These are phyloP conservation scores for Styela clava DNA, from an alignment of 23 tunicate species.

Conservation along the genomic window DNA sequence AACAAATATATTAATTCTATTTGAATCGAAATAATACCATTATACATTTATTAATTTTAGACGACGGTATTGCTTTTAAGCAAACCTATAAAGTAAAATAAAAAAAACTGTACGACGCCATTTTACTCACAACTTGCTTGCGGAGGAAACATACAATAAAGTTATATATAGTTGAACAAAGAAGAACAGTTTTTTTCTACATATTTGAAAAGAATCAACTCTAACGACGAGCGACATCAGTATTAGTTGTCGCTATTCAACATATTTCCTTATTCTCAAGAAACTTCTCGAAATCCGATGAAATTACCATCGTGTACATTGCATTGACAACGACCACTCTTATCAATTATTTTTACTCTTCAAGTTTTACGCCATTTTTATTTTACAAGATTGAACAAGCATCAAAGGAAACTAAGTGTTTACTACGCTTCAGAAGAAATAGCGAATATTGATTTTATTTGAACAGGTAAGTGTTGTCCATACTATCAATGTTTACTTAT, in stretches of 20 bases:
- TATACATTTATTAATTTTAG: slow-evolving; percentile 14
- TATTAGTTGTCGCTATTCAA: slow-evolving; percentile 27
- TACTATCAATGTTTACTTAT: too few relatives aligned
- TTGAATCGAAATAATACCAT: too few relatives aligned
- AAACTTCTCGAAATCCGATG: background rate
- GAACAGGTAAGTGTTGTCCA: too few relatives aligned
- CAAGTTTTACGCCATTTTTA: slow-evolving; percentile 7
- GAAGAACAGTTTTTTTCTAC: background rate
- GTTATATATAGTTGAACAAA: background rate
- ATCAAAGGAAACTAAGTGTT: background rate
- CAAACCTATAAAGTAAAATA: slow-evolving; percentile 21
- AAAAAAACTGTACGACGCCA: background rate
- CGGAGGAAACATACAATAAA: background rate
- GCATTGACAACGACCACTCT: slow-evolving; percentile 24
- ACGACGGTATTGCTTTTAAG: slow-evolving; percentile 36
- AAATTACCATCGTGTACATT: background rate
- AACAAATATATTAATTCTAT: too few relatives aligned
- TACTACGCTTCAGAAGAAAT: background rate
- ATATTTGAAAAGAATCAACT: background rate
- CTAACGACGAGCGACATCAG: slow-evolving; percentile 20
- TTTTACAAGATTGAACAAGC: too few relatives aligned
- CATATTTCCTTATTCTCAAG: background rate
- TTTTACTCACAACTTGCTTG: slow-evolving; percentile 3
- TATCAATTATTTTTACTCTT: background rate
- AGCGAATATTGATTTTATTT: too few relatives aligned